phyloP scores from a whole-genome alignment of 1,140 invertebrate species.

The Acyrthosiphon pisum region DNA sequence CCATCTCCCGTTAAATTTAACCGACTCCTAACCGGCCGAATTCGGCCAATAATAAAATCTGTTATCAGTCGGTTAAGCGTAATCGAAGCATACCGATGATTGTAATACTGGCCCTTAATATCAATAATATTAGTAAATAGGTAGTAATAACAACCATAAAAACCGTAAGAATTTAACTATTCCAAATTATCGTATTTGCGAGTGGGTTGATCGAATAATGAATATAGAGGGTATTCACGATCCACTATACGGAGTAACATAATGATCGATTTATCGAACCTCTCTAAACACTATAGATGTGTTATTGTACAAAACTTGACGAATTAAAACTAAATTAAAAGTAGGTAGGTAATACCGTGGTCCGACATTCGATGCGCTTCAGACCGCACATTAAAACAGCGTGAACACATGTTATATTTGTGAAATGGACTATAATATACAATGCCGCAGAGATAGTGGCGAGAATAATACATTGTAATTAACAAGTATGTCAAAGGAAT shows the following conservation, averaged over 20 bases:
- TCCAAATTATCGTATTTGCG: neutral
- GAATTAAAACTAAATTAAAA: neutral
- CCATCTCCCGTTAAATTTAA: too few relatives aligned
- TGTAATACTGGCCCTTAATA: too few relatives aligned
- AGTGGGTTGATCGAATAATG: neutral
- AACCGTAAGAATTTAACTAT: neutral
- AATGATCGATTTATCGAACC: neutral
- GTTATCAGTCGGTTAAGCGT: too few relatives aligned
- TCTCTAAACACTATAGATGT: neutral
- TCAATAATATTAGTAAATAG: neutral
- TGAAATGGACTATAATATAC: neutral
- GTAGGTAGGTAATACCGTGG: neutral
- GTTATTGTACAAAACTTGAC: neutral
- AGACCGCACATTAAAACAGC: neutral
- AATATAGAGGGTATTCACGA: neutral
- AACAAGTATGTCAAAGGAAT: constrained; percentile 6
- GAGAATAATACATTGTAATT: constrained; percentile 9
- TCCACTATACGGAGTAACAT: too few relatives aligned
- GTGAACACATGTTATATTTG: neutral
- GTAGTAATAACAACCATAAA: neutral
- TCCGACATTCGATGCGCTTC: neutral
- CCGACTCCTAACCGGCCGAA: too few relatives aligned
- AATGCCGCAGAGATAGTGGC: neutral
- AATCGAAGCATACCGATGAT: too few relatives aligned
- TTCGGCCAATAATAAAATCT: too few relatives aligned